These are phyloP conservation scores for Hirudinaria manillensis DNA, from an alignment of 2,888 invertebrate genomes.

Conservation along the genomic window DNA sequence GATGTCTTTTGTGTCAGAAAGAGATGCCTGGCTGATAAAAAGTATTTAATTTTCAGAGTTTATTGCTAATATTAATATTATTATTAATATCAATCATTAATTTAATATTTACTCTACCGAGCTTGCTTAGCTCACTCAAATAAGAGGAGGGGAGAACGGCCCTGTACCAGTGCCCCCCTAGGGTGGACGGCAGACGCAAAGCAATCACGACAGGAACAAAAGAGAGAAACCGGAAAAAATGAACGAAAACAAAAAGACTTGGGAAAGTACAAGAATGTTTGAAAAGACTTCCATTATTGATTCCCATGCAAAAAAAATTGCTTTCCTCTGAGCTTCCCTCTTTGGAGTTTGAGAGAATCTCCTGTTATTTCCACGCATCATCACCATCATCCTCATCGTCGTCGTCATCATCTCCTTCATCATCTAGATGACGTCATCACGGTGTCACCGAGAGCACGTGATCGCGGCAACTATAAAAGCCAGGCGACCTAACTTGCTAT, in stretches of 20 bases:
- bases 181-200: no score
- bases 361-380: not conserved
- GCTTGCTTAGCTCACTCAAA: no score
- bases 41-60: not conserved
- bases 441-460: not conserved
- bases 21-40: not conserved
- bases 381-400: no score
- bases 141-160: no score
- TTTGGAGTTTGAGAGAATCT: not conserved
- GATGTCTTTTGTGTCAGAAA: no score
- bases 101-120: no score
- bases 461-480: not conserved
- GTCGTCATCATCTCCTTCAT: no score
- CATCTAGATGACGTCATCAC: no score
- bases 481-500: no score
- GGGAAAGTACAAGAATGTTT: not conserved
- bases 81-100: not conserved
- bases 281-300: constrained; percentile 12
- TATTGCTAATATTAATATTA: not conserved
- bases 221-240: not conserved
- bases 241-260: not conserved
- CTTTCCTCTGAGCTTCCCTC: not conserved
- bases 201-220: not conserved
- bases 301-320: not conserved
- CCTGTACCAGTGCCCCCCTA: no score